These are phyloP conservation scores for Pachypanchax playfairii DNA, from an alignment of 2,113 vertebrate genomes.

Conservation along the genomic window DNA sequence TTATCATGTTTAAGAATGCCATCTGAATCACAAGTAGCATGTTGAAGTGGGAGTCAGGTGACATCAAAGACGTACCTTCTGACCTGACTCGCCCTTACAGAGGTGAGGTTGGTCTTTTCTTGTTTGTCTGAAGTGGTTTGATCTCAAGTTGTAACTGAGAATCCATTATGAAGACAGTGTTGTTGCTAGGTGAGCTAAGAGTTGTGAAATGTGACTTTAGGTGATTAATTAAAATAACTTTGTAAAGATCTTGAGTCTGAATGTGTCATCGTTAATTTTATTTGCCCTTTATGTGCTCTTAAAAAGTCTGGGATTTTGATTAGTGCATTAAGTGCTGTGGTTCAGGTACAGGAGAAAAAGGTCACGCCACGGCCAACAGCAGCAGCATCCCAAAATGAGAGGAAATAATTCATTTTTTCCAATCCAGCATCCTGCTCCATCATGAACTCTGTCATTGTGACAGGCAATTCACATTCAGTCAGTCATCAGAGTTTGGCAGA, in stretches of 20 bases:
- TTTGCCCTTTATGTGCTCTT: no score
- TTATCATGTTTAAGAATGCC: no score
- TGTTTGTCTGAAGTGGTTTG: no score
- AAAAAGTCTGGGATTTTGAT: no score
- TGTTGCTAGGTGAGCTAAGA: no score
- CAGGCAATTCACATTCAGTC: slow-evolving; percentile 21
- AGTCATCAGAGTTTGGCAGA: slow-evolving; percentile 22
- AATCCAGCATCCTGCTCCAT: background rate
- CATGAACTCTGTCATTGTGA: slow-evolving; percentile 29
- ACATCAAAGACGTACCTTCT: no score
- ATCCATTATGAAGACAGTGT: background rate
- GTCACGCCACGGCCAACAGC: background rate
- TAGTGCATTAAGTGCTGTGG: background rate
- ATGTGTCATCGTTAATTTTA: background rate
- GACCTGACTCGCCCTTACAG: no score
- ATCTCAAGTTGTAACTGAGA: background rate
- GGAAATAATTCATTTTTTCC: slow-evolving; percentile 20
- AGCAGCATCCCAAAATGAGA: slow-evolving; percentile 4
- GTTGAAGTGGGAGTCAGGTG: no score
- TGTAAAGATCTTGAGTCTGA: background rate
- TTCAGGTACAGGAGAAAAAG: slow-evolving; percentile 11
- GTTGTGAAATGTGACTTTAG: background rate
- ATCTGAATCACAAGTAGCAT: no score
- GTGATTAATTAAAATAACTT: background rate
- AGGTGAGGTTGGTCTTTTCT: no score